Conservation (phyloP, 2,113 vertebrate species). For the Ahaetulla prasina region DNA sequence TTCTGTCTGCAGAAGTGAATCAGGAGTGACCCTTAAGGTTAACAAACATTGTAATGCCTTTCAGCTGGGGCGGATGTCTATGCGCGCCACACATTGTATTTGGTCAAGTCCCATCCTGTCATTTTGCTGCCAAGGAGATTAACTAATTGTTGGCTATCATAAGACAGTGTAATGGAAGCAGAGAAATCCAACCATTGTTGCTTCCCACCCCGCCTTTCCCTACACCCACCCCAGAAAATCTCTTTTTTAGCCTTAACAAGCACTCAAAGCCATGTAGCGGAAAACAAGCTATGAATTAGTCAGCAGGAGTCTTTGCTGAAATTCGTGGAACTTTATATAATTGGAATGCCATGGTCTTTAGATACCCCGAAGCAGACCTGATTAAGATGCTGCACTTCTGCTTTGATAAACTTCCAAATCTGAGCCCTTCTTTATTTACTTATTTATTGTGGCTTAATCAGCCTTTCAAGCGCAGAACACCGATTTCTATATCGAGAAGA, state of each 20-base stretch:
- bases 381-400: conserved; percentile 86
- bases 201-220: conserved; percentile 2
- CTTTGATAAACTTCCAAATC: conserved; percentile 86
- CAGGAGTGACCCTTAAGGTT: conserved; percentile 92
- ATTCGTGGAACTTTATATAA: conserved; percentile 86
- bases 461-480: conserved; percentile 59
- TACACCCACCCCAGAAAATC: background rate
- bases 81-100: conserved; percentile 87
- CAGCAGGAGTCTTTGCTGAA: conserved; percentile 88
- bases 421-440: conserved; percentile 46
- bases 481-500: conserved; percentile 43
- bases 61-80: conserved; percentile 84
- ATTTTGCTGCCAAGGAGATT: conserved; percentile 85
- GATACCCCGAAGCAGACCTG: conserved; percentile 78
- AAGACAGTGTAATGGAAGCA: conserved; percentile 80
- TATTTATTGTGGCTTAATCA: conserved; percentile 40
- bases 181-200: conserved; percentile 78
- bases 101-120: conserved; percentile 87
- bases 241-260: conserved; percentile 78
- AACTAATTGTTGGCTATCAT: conserved; percentile 96
- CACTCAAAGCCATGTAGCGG: conserved; percentile 82
- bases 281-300: conserved; percentile 92
- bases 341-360: conserved; percentile 84
- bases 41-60: conserved; percentile 98
- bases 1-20: conserved; percentile 95